phyloP scores from a whole-genome alignment of 2,113 vertebrate genomes.

The Oreamnos americanus region DNA sequence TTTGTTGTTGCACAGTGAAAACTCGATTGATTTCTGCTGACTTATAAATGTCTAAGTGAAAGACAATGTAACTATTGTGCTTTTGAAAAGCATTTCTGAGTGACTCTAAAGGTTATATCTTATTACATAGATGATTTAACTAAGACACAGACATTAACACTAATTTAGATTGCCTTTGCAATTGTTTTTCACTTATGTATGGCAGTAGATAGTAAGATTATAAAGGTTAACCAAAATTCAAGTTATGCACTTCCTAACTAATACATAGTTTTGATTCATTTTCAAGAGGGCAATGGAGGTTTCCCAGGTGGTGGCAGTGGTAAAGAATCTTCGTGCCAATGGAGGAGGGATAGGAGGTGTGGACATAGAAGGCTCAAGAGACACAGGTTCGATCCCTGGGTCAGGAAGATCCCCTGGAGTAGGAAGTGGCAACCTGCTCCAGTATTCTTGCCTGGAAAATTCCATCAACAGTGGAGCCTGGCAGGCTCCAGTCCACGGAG shows the following conservation, averaged over 20 bases:
- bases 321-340: neutral
- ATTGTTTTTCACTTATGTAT: neutral
- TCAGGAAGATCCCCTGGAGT: neutral
- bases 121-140: neutral
- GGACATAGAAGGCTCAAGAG: neutral
- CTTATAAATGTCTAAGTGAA: slow-evolving; percentile 48
- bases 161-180: neutral
- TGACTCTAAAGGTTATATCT: neutral
- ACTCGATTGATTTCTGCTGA: slow-evolving; percentile 54
- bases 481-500: neutral
- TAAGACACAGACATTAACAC: neutral
- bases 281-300: neutral
- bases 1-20: slow-evolving; percentile 51
- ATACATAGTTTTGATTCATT: neutral
- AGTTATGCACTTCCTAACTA: neutral
- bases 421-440: neutral
- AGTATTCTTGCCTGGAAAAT: neutral
- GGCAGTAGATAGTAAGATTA: neutral
- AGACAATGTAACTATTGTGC: slow-evolving; percentile 46
- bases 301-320: neutral
- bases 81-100: slow-evolving; percentile 29
- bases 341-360: neutral
- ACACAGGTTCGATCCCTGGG: neutral
- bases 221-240: neutral
- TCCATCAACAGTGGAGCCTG: neutral